Percentiles rank a stretch among this genome's conserved stretches.
These are phyloP conservation scores for Takifugu ocellatus DNA, from an alignment of 2,797 vertebrate genomes.

Conservation along the genomic window DNA sequence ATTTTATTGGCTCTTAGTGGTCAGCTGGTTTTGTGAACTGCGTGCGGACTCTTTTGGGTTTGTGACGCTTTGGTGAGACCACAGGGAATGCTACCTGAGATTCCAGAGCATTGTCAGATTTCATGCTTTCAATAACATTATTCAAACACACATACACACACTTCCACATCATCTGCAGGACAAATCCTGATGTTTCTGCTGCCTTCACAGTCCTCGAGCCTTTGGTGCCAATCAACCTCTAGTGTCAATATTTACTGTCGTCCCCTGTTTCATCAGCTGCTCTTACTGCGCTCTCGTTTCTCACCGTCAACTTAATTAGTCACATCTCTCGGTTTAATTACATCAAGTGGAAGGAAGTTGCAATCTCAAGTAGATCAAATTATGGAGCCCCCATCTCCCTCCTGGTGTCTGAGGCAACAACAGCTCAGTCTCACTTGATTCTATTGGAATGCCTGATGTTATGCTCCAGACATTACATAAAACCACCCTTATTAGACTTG, in stretches of 20 bases:
- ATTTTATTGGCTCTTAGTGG: background rate
- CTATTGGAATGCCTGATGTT: constrained; percentile 43
- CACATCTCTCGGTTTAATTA: constrained; percentile 81
- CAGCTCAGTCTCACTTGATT: constrained; percentile 55
- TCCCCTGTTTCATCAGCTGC: constrained; percentile 47
- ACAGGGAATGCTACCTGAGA: too few relatives aligned
- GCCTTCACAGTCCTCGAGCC: constrained; percentile 28
- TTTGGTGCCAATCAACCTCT: constrained; percentile 57
- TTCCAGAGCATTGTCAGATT: too few relatives aligned
- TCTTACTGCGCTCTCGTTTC: constrained; percentile 56
- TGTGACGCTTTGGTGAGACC: background rate
- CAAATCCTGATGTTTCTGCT: constrained; percentile 25
- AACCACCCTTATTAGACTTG: constrained; percentile 39
- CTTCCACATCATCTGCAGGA: constrained; percentile 14
- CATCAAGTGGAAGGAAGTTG: constrained; percentile 80
- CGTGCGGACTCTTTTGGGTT: background rate
- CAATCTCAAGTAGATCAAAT: constrained; percentile 84
- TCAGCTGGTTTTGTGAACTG: constrained; percentile 1
- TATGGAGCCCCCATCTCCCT: constrained; percentile 67
- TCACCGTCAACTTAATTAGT: constrained; percentile 78
- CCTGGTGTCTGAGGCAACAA: constrained; percentile 62
- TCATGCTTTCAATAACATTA: background rate
- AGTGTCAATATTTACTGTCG: constrained; percentile 75
- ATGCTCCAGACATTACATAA: constrained; percentile 23
- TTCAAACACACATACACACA: background rate